A percentile compares a stretch with the other conserved stretches of the same genome.
phyloP scores from a whole-genome alignment of 2,888 invertebrate species.

The Amiota mariae region DNA sequence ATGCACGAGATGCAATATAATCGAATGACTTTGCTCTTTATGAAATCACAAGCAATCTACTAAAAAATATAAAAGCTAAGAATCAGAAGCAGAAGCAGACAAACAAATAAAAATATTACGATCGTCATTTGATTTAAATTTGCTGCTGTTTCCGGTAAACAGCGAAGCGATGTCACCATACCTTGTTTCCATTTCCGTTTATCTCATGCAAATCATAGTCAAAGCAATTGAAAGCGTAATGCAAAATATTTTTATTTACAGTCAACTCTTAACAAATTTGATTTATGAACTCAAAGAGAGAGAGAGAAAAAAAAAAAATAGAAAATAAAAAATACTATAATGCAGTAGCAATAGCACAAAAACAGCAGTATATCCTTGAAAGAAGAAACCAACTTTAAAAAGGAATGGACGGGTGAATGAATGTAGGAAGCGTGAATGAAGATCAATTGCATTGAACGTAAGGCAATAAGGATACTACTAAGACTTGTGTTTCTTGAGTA shows the following conservation, averaged over 20 bases:
- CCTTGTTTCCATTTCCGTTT: neutral
- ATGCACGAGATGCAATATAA: neutral
- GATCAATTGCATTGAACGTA: slow-evolving; percentile 2
- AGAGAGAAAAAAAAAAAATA: no score
- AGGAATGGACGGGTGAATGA: neutral
- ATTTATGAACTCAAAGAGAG: neutral
- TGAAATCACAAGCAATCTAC: neutral
- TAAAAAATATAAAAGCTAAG: neutral
- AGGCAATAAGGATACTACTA: slow-evolving; percentile 2
- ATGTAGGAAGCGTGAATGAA: neutral
- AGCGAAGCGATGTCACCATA: neutral
- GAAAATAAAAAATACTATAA: neutral
- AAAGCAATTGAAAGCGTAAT: neutral
- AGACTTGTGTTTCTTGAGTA: slow-evolving; percentile 1
- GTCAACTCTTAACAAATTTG: slow-evolving; percentile 15
- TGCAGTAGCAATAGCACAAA: neutral
- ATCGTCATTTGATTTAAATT: neutral
- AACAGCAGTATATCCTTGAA: no score
- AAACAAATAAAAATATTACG: neutral
- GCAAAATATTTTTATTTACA: slow-evolving; percentile 11
- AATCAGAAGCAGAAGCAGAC: no score
- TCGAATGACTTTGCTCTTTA: neutral
- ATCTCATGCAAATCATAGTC: slow-evolving; percentile 10
- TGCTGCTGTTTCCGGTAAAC: neutral
- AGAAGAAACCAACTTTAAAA: neutral